These are phyloP conservation scores for Drosophila yakuba DNA, from an alignment of 1,140 invertebrate species.

Conservation along the genomic window DNA sequence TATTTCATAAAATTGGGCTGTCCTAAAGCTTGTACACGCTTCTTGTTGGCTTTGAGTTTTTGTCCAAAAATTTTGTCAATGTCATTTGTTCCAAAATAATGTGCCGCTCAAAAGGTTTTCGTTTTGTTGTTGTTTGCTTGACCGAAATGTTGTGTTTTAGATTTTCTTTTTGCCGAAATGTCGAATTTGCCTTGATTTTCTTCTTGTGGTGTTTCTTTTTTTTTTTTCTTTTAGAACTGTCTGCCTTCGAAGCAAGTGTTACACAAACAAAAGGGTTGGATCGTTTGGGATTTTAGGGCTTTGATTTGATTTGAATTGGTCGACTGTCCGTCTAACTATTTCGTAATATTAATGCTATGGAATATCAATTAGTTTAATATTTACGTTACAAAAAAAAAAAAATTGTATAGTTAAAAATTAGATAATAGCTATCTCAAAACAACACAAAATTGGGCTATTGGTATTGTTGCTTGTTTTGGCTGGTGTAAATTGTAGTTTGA, in stretches of 20 bases:
- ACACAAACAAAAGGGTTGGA: conserved; percentile 65
- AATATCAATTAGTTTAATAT: conserved; percentile 42
- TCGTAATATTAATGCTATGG: conserved; percentile 47
- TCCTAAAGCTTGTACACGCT: conserved; percentile 51
- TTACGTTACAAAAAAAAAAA: conserved; percentile 46
- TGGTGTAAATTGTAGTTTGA: conserved; percentile 66
- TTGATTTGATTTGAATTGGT: conserved; percentile 4
- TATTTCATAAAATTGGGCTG: conserved; percentile 46
- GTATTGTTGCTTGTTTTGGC: conserved; percentile 46
- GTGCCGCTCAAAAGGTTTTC: conserved; percentile 43
- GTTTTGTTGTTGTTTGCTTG: conserved; percentile 47
- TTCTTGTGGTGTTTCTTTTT: conserved; percentile 5
- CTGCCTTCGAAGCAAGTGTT: conserved; percentile 62
- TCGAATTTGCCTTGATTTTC: conserved; percentile 54
- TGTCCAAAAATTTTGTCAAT: conserved; percentile 40
- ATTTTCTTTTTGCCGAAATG: conserved; percentile 71
- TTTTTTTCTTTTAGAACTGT: conserved; percentile 31
- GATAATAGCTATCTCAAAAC: conserved; percentile 48
- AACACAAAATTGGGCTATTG: conserved; percentile 78
- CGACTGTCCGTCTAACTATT: conserved; percentile 13
- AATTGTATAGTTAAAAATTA: conserved; percentile 35
- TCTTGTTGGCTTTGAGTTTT: conserved; percentile 34
- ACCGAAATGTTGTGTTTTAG: conserved; percentile 44
- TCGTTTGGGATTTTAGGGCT: conserved; percentile 2
- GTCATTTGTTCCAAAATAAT: conserved; percentile 33